phyloP scores from a whole-genome alignment of 2,888 invertebrate species.

The Torymus tubicola region DNA sequence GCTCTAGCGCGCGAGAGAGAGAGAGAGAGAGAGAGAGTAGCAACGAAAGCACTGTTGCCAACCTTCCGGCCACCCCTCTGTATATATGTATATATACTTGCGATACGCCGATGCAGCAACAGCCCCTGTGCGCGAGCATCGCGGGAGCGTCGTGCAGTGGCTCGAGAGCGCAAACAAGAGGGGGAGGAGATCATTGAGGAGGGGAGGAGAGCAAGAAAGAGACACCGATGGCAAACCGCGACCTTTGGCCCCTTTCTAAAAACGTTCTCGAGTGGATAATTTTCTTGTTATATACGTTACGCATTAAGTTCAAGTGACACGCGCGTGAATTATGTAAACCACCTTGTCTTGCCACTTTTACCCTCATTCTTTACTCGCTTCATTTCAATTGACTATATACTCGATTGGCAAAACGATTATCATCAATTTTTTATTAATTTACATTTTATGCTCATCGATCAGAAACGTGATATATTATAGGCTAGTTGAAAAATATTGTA shows the following conservation, averaged over 20 bases:
- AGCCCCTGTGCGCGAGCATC: not conserved
- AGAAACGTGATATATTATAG: too few relatives aligned
- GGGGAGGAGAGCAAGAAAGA: slow-evolving; percentile 13
- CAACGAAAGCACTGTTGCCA: slow-evolving; percentile 68
- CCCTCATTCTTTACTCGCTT: too few relatives aligned
- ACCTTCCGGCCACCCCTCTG: slow-evolving; percentile 58
- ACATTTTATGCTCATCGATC: too few relatives aligned
- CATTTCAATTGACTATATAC: too few relatives aligned
- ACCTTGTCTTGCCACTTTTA: too few relatives aligned
- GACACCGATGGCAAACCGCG: slow-evolving; percentile 38
- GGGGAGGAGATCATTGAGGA: slow-evolving; percentile 17
- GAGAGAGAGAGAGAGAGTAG: slow-evolving; percentile 22
- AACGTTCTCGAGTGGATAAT: slow-evolving; percentile 73
- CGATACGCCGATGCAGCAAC: not conserved
- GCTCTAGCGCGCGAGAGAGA: slow-evolving; percentile 56
- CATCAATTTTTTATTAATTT: too few relatives aligned
- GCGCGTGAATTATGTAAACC: not conserved
- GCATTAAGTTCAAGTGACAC: slow-evolving; percentile 66
- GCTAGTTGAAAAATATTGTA: too few relatives aligned
- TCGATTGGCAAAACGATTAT: too few relatives aligned
- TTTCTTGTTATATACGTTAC: slow-evolving; percentile 75
- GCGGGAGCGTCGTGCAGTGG: not conserved
- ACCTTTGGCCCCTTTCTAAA: slow-evolving; percentile 46
- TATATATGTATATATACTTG: not conserved
- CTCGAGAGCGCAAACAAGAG: not conserved